Conservation (phyloP, 2,113 vertebrate genomes). For the Python bivittatus region DNA sequence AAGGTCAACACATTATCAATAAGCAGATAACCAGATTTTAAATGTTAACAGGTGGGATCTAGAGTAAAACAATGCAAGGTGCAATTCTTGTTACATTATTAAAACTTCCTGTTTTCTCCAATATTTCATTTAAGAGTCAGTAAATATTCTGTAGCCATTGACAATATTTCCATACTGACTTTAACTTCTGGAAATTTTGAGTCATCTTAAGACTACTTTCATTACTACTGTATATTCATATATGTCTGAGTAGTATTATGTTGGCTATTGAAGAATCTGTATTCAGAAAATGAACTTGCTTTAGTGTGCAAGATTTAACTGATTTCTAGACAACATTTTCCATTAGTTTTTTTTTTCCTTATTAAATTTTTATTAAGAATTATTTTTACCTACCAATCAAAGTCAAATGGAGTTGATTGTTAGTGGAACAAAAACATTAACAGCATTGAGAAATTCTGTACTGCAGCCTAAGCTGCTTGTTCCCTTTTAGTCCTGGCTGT, state of each 20-base stretch:
- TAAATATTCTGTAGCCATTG: neutral
- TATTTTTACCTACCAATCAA: conserved; percentile 35
- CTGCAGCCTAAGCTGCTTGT: neutral
- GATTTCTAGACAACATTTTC: conserved; percentile 19
- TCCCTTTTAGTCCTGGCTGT: neutral
- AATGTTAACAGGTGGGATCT: neutral
- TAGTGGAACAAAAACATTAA: conserved; percentile 35
- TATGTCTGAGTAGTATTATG: neutral
- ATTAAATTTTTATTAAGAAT: conserved; percentile 9
- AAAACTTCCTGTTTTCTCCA: neutral
- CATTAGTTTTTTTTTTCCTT: neutral
- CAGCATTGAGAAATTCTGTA: neutral
- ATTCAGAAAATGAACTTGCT: neutral
- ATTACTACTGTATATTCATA: neutral
- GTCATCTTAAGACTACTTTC: neutral
- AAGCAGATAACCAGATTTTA: neutral
- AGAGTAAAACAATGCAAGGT: neutral
- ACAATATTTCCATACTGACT: neutral
- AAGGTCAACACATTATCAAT: too few species aligned
- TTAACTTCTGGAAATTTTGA: neutral
- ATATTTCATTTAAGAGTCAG: neutral
- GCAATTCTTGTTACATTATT: neutral
- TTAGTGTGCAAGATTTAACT: neutral
- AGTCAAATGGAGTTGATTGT: conserved; percentile 27
- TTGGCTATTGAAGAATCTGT: neutral